Base-by-base conservation (phyloP, 2,113 vertebrate species). In the Oncorhynchus keta region DNA sequence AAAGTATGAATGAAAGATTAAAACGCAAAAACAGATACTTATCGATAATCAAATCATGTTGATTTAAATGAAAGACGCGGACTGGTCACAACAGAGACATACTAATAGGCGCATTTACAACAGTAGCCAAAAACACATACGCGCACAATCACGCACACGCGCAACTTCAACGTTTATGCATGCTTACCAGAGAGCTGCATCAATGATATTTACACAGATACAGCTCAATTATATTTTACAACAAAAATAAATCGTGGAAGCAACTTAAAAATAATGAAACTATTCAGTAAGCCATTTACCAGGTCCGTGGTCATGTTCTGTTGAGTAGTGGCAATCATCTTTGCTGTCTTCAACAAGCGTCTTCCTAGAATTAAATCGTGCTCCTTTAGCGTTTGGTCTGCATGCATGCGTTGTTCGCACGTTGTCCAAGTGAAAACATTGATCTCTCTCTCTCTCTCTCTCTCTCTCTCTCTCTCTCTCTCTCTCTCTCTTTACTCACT, bases 281-380 rank as follows among this genome's bases (percentile, higher is more conserved):
- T 67, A 66, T 48, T 62, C 70, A 24, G 3, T 28, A 76, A 70
- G 81, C 86, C 57, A 72, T 81, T 88, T 92, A 95, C 94, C 93
- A 91, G 90, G 69, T 94, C 94, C 65, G 93, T 92, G 77, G 91
- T 92, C 89, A 94, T 87, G 82, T 93, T 95, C 80, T 94, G 94
- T 81, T 95, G 94, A 87, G 94, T 94, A 89, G 92, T 93, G 76
- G 93, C 93, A 83, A 95, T 95, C 94, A 95, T 95, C 76, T 75
- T 86, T 77, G 83, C 89, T 78, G 82, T 79, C 81, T 82, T 74
- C 78, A 85, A 84, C 79, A 73, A 84, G 76, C 73, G 49, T 30
- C 74, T 59, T 69, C 67, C 66, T 74, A 76, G 26, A 79, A 77
- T 83, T 79, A 81, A 76, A 77, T 78, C 78, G 80, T 49, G 77